Evolutionary conservation across 2,797 vertebrate genomes (phyloP).

Genomic region (Astyanax mexicanus): DNA sequence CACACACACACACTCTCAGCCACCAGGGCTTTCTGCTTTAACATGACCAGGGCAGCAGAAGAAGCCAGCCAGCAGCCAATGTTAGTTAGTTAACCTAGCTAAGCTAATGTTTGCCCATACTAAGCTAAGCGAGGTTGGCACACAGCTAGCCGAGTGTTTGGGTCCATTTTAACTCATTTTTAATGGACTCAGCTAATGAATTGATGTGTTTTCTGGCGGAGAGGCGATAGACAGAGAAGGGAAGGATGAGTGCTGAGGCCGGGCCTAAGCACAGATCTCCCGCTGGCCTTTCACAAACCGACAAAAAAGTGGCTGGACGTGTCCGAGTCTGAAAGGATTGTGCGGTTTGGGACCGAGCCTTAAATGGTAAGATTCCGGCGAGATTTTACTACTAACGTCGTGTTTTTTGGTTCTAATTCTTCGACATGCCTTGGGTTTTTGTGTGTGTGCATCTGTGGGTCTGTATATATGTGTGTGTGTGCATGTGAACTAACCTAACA

Average conservation of each 20-base stretch:
- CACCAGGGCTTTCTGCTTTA: constrained; percentile 81
- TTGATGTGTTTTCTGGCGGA: constrained; percentile 65
- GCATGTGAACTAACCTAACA: neutral
- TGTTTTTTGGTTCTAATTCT: constrained; percentile 61
- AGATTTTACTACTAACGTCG: constrained; percentile 61
- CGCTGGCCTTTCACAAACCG: constrained; percentile 78
- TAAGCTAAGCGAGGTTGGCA: neutral
- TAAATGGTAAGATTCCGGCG: constrained; percentile 81
- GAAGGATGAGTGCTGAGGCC: constrained; percentile 81
- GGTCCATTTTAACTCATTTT: constrained; percentile 66
- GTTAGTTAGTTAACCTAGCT: no score
- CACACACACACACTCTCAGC: constrained; percentile 67
- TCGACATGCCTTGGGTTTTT: constrained; percentile 51
- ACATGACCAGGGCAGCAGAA: constrained; percentile 80
- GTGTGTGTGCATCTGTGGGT: constrained; percentile 11
- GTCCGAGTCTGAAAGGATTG: constrained; percentile 65
- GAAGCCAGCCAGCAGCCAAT: constrained; percentile 54
- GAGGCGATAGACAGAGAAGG: constrained; percentile 77
- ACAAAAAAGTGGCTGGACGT: constrained; percentile 74
- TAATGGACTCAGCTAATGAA: constrained; percentile 11
- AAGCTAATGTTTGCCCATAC: neutral
- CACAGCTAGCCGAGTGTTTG: constrained; percentile 22
- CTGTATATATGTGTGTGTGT: neutral
- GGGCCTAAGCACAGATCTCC: constrained; percentile 78
- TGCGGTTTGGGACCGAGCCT: constrained; percentile 76